These are phyloP conservation scores for Mus spicilegus DNA, from an alignment of 2,113 vertebrate genomes.

Conservation along the genomic window DNA sequence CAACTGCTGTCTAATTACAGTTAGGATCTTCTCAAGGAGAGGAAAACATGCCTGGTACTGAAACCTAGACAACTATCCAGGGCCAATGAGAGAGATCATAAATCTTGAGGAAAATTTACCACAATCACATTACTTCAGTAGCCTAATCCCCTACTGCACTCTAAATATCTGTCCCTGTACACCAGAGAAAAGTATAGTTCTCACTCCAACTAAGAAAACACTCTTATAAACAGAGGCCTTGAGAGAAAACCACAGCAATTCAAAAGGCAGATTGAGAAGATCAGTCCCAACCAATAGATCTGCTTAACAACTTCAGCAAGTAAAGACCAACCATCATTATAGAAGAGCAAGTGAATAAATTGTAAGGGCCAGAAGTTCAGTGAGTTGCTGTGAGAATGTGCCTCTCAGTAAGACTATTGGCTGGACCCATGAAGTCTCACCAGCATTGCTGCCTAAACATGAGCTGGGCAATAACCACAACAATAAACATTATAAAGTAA, in stretches of 20 bases:
- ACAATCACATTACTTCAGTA: background rate
- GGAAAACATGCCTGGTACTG: background rate
- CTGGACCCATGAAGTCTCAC: background rate
- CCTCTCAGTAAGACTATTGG: background rate
- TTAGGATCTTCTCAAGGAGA: background rate
- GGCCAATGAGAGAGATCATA: background rate
- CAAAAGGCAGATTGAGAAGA: background rate
- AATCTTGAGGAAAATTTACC: background rate
- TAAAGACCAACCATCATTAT: too few species aligned
- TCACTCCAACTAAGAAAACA: too few species aligned
- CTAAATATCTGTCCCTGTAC: background rate
- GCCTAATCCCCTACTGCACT: background rate
- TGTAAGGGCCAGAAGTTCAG: background rate
- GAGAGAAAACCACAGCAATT: background rate
- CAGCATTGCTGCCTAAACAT: too few species aligned
- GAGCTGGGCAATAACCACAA: too few species aligned
- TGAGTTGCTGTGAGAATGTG: background rate
- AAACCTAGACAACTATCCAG: background rate
- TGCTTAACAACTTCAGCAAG: too few species aligned
- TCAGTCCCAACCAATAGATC: too few species aligned
- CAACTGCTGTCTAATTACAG: background rate
- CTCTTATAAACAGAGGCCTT: background rate
- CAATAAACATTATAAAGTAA: too few species aligned
- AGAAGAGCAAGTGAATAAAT: background rate
- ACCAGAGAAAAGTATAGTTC: background rate